These are phyloP conservation scores for Neuroscelio doddi DNA, from an alignment of 2,888 invertebrate species.

Conservation along the genomic window DNA sequence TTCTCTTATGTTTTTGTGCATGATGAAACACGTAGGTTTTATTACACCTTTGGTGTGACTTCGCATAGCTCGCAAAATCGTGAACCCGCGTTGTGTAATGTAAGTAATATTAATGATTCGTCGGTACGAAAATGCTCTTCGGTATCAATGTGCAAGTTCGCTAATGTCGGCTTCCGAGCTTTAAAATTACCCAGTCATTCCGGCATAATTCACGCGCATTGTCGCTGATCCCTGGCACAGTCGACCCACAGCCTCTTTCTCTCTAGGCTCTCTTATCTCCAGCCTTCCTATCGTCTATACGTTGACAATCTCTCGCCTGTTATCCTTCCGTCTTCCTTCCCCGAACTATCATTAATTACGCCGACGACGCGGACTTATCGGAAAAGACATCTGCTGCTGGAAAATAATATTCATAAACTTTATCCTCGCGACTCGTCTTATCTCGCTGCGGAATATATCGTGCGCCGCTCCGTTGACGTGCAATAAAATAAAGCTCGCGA, in stretches of 20 bases:
- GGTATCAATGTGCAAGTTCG: constrained; percentile 67
- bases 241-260: constrained; percentile 15
- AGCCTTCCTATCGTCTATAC: constrained; percentile 22
- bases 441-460: constrained; percentile 32
- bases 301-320: constrained; percentile 30
- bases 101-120: constrained; percentile 71
- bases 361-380: constrained; percentile 66
- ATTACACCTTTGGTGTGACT: constrained; percentile 25
- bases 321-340: constrained; percentile 38
- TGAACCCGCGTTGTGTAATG: constrained; percentile 50
- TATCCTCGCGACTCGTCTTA: constrained; percentile 54
- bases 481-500: constrained; percentile 32
- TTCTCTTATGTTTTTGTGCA: constrained; percentile 26
- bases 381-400: constrained; percentile 69
- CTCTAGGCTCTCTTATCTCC: constrained; percentile 34
- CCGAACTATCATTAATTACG: constrained; percentile 69
- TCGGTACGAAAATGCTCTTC: constrained; percentile 57
- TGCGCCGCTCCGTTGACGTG: constrained; percentile 20
- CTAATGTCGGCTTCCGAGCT: constrained; percentile 70
- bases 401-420: constrained; percentile 72
- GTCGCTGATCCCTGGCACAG: constrained; percentile 57
- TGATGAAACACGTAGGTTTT: constrained; percentile 45
- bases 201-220: constrained; percentile 70
- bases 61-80: constrained; percentile 33
- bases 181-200: constrained; percentile 71